Evolutionary conservation across 2,113 vertebrate species (phyloP), one percentile per base, ranked within the genome.

Genomic region (Eulemur rufifrons): DNA sequence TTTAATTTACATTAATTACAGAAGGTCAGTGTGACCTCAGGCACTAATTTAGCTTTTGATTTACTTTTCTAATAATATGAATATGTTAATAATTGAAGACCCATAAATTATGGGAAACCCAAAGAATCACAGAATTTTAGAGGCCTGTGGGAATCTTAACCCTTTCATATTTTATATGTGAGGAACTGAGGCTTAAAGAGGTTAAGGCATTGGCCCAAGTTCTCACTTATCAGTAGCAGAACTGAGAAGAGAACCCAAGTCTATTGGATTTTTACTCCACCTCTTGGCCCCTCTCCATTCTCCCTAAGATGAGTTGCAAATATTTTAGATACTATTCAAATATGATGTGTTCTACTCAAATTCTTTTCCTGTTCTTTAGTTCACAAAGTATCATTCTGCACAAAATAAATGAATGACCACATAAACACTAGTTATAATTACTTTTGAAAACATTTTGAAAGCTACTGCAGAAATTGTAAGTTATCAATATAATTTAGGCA

Each of bases 381-480:
- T 92, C 92, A 87, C n/a, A 84, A 15, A 78, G 50, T 32, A 47
- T 9, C 73, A 83, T 86, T 87, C 71, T 86, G 37, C 32, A 86
- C 45, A 91, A 93, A 89, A 86, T 45, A 85, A 18, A 80, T 27
- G 77, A 54, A 59, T 13, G 69, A 86, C 13, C 20, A 68, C 25
- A 54, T 29, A 87, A 78, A 9, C 9, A 85, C 47, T 37, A 39
- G 34, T 42, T 74, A 52, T 47, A 83, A 88, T 34, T 83, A 69
- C 11, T 45, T 71, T 42, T 73, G 73, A 86, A 95, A 76, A 92
- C 59, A 94, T 34, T 81, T 21, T 93, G 66, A 95, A 95, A 91
- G 54, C n/a, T 84, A 69, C 6, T 66, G 29, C 11, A 42, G 21
- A 91, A 52, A 61, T 11, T 45, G 13, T 39, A 68, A 50, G 23